These are phyloP conservation scores for Tyria jacobaeae DNA, from an alignment of 2,888 invertebrate species.

Conservation along the genomic window DNA sequence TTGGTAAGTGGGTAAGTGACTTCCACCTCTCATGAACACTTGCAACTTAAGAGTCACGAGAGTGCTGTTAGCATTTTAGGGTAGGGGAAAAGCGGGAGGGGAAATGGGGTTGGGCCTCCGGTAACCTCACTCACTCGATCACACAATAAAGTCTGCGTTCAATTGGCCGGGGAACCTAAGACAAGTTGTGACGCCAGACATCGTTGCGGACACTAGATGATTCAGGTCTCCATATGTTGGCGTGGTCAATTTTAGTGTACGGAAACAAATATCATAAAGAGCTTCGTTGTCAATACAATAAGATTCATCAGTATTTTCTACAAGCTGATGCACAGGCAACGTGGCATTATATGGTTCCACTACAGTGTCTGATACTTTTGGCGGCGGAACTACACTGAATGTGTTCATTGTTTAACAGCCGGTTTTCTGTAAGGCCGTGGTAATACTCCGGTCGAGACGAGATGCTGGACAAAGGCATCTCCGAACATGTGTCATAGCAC, in stretches of 20 bases:
- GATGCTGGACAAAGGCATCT: too few relatives aligned
- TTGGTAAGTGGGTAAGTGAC: too few relatives aligned
- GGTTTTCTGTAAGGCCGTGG: too few relatives aligned
- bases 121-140: too few relatives aligned
- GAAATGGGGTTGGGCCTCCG: too few relatives aligned
- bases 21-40: too few relatives aligned
- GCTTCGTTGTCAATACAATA: slow-evolving; percentile 93
- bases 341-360: slow-evolving; percentile 93
- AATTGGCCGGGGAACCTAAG: slow-evolving; percentile 96
- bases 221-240: slow-evolving; percentile 94
- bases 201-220: slow-evolving; percentile 91
- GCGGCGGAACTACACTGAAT: slow-evolving; percentile 91
- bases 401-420: too few relatives aligned
- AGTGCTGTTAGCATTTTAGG: too few relatives aligned
- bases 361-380: slow-evolving; percentile 92
- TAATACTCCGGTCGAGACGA: too few relatives aligned
- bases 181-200: slow-evolving; percentile 92
- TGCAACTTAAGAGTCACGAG: too few relatives aligned
- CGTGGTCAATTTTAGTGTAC: slow-evolving; percentile 90
- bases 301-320: slow-evolving; percentile 93
- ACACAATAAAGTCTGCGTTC: slow-evolving; percentile 96
- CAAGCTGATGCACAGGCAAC: slow-evolving; percentile 91
- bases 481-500: too few relatives aligned
- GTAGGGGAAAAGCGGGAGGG: too few relatives aligned
- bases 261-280: slow-evolving; percentile 92